Evolutionary conservation across 1,140 invertebrate genomes (phyloP).

Genomic region (Trichomalopsis sarcophagae): DNA sequence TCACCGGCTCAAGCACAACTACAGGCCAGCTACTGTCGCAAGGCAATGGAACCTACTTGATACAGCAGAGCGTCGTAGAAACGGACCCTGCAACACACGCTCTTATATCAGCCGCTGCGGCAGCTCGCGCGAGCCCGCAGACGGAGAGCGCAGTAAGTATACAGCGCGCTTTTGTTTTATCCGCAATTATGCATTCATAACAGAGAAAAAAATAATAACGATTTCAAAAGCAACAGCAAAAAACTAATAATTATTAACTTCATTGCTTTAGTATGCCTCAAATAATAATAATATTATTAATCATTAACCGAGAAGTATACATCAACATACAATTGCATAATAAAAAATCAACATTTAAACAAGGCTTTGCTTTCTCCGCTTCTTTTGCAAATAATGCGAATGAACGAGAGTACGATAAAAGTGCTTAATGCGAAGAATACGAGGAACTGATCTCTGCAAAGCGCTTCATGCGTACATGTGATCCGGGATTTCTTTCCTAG

Average conservation of each 20-base stretch:
- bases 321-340: constrained; percentile 3
- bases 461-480: constrained; percentile 12
- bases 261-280: constrained; percentile 1
- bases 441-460: background rate
- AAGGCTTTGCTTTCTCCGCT: constrained; percentile 38
- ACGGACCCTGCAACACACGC: constrained; percentile 76
- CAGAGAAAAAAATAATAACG: background rate
- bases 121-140: constrained; percentile 83
- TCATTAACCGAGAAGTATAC: background rate
- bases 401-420: background rate
- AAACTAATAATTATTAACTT: constrained; percentile 5
- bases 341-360: constrained; percentile 9
- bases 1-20: constrained; percentile 74
- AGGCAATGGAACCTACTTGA: constrained; percentile 78
- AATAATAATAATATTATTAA: constrained; percentile 2
- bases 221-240: background rate
- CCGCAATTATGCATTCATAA: background rate
- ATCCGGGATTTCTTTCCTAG: constrained; percentile 64
- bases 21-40: constrained; percentile 76
- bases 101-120: constrained; percentile 76
- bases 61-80: constrained; percentile 81
- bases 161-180: background rate
- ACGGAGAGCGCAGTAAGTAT: constrained; percentile 79
- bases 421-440: background rate
- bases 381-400: background rate